Conservation (phyloP, 2,888 invertebrate genomes). For the Orthosia gothica region DNA sequence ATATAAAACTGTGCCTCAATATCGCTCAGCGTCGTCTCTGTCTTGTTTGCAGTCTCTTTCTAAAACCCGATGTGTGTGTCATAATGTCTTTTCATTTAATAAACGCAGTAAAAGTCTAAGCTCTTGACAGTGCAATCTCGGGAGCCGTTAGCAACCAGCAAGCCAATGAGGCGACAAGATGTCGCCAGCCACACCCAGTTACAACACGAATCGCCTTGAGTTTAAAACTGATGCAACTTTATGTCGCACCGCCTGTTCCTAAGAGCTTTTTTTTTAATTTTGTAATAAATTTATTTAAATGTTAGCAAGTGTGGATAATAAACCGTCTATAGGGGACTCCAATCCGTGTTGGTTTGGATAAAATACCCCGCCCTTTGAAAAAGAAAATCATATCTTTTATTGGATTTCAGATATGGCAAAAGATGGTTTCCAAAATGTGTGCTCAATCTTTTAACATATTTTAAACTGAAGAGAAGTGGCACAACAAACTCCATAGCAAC, state of each 20-base stretch:
- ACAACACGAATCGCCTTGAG: constrained; percentile 47
- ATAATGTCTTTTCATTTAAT: background rate
- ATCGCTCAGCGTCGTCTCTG: background rate
- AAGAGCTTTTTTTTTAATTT: constrained; percentile 28
- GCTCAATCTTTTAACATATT: too few relatives aligned
- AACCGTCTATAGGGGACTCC: background rate
- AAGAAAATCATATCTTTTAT: background rate
- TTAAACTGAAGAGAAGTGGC: too few relatives aligned
- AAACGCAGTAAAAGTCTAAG: background rate
- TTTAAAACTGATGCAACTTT: constrained; percentile 42
- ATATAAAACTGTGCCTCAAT: too few relatives aligned
- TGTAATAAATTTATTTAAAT: constrained; percentile 27
- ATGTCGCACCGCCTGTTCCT: constrained; percentile 6
- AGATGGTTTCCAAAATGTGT: too few relatives aligned
- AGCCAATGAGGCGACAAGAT: constrained; percentile 51
- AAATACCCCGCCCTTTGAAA: background rate
- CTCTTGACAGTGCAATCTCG: constrained; percentile 12
- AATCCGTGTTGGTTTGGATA: background rate
- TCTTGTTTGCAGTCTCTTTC: background rate
- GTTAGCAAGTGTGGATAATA: background rate
- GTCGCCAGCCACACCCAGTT: constrained; percentile 54
- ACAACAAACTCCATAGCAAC: too few relatives aligned
- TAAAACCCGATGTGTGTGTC: background rate
- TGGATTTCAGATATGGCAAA: too few relatives aligned
- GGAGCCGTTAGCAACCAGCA: constrained; percentile 34